Base-by-base conservation (phyloP, 2,888 invertebrate species). In the Lycia hirtaria region DNA sequence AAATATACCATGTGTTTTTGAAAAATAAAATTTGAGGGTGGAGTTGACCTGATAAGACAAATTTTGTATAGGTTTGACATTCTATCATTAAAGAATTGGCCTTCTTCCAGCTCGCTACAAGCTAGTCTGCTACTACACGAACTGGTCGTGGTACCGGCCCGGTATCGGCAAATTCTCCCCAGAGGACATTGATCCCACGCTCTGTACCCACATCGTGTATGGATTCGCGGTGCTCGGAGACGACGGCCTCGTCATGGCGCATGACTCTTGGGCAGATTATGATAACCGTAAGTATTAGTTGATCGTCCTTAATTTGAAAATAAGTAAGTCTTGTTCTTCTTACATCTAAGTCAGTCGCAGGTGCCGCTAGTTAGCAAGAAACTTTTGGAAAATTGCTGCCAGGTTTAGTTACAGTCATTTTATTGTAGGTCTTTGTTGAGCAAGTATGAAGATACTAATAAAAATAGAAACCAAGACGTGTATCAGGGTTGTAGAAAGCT, bases 141-240 rank as follows among this genome's bases (percentile, higher is more conserved):
- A 98, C 78, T 98, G 98, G 98, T 97, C 98, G 0, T 97, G 97
- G 97, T 97, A 97, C 76, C 93, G 97, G 20, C 94, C 94, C 69
- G 97, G 97, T 0, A 77, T 94, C 28, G 98, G 97, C 35, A 96
- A 96, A 76, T 98, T 96, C 73, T 92, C 95, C 0, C 98, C 98
- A 0, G 97, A 97, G 75, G 94, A 98, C 73, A 97, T 98, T 45
- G 96, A 98, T 73, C 94, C 97, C 1, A 94, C 95, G 57, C 93
- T 98, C 0, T 98, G 98, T 77, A 98, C 98, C 0, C 98, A 98
- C 78, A 95, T 98, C 49, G 95, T 98, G 0, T 98, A 98, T 76
- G 98, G 98, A 9, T 98, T 98, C 75, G 98, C 98, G 0, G 97
- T 97, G n/a, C 87, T 98, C 45, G 96, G 97, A 72, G 95, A 94